These are phyloP conservation scores for Harmothoe impar DNA, from an alignment of 2,888 invertebrate species.

Conservation along the genomic window DNA sequence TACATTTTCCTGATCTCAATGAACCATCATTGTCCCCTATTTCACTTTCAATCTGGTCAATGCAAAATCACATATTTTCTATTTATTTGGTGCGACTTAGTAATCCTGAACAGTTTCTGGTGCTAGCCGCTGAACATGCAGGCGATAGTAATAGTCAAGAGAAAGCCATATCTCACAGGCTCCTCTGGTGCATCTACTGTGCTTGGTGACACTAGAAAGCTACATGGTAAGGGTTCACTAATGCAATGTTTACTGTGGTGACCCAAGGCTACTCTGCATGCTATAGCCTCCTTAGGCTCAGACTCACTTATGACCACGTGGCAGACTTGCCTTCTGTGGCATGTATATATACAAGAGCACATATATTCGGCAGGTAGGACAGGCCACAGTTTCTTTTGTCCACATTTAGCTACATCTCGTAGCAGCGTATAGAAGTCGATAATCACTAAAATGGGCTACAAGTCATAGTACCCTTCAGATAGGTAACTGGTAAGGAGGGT, in stretches of 20 bases:
- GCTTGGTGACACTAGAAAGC: neutral
- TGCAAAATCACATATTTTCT: constrained; percentile 15
- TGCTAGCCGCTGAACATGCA: neutral
- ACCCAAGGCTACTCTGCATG: neutral
- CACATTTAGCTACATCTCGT: too few species aligned
- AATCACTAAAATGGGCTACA: constrained; percentile 12
- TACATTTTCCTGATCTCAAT: neutral
- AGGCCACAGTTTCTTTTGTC: too few species aligned
- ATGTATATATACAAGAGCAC: too few species aligned
- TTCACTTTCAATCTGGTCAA: neutral
- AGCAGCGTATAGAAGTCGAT: too few species aligned
- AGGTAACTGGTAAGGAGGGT: constrained; percentile 4
- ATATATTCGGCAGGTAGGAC: too few species aligned
- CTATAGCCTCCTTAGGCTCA: too few species aligned
- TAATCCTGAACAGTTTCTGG: neutral
- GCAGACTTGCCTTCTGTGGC: too few species aligned
- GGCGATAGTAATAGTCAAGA: too few species aligned
- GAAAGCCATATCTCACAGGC: neutral
- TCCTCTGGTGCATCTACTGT: neutral
- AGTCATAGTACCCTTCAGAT: neutral
- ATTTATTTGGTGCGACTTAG: neutral
- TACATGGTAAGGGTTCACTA: constrained; percentile 27
- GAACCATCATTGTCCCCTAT: neutral
- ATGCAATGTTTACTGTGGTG: neutral
- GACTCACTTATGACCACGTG: too few species aligned